Percentiles rank a stretch among this genome's conserved stretches.
Evolutionary conservation across 2,888 invertebrate genomes (phyloP).

Genomic region (Tinea trinotella): DNA sequence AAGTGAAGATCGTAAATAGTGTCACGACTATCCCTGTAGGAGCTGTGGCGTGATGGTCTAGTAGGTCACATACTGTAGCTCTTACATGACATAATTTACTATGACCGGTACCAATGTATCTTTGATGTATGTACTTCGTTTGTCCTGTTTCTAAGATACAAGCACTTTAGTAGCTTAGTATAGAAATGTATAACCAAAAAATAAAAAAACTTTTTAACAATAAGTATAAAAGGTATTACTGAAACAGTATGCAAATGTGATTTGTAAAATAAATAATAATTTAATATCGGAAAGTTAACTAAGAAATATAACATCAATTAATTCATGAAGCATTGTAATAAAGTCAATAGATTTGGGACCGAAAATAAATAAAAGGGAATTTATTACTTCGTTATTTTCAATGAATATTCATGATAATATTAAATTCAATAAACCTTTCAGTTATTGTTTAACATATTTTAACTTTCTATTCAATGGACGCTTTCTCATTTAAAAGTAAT

Average conservation of each 20-base stretch:
- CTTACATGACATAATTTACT: too few relatives aligned
- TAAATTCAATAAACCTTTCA: constrained; percentile 6
- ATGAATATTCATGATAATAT: constrained; percentile 14
- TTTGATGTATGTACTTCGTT: too few relatives aligned
- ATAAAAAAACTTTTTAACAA: too few relatives aligned
- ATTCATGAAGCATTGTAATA: constrained; percentile 11
- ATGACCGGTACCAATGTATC: too few relatives aligned
- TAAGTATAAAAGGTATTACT: too few relatives aligned
- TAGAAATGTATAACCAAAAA: too few relatives aligned
- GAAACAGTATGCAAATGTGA: not conserved
- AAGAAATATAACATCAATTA: constrained; percentile 3
- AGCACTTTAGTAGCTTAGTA: too few relatives aligned
- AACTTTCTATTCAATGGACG: not conserved
- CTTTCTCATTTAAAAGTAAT: not conserved
- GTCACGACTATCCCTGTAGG: too few relatives aligned
- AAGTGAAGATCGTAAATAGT: too few relatives aligned
- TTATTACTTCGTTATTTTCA: constrained; percentile 16
- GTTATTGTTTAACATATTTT: constrained; percentile 15
- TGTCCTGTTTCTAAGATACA: too few relatives aligned
- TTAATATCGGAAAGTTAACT: constrained; percentile 2
- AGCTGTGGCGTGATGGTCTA: too few relatives aligned
- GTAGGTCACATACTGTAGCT: too few relatives aligned
- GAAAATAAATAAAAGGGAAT: constrained; percentile 16
- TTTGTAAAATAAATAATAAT: not conserved
- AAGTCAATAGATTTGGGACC: constrained; percentile 1